Conservation (phyloP, 2,113 vertebrate species). For the Asarcornis scutulata region DNA sequence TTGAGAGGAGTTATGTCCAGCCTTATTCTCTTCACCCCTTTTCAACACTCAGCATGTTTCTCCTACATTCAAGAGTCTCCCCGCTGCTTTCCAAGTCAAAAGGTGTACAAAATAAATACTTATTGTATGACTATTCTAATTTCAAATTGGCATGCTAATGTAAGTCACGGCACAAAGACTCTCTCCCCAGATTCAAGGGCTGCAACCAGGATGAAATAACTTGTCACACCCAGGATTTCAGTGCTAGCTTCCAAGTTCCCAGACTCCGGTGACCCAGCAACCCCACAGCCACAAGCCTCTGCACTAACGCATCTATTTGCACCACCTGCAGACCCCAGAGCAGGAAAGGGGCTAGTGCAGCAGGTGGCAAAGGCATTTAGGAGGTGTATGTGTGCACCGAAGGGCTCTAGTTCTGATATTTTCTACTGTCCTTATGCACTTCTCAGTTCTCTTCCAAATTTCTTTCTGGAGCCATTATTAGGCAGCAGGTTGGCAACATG, state of each 20-base stretch:
- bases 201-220: neutral
- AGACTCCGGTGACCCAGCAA: neutral
- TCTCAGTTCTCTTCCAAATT: neutral
- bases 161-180: neutral
- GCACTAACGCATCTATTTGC: neutral
- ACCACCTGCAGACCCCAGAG: neutral
- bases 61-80: neutral
- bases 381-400: rapidly evolving
- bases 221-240: neutral
- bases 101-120: neutral
- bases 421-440: neutral
- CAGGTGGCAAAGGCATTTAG: rapidly evolving
- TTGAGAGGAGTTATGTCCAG: neutral
- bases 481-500: neutral
- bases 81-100: slow-evolving; percentile 10
- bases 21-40: neutral
- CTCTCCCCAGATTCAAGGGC: neutral
- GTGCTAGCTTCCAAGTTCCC: neutral
- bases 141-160: neutral
- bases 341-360: neutral
- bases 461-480: neutral
- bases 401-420: neutral
- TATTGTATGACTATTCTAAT: neutral
- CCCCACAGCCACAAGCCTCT: neutral
- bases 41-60: neutral